These are phyloP conservation scores for Hypocryptadius cinnamomeus DNA, from an alignment of 2,113 vertebrate species.

Conservation along the genomic window DNA sequence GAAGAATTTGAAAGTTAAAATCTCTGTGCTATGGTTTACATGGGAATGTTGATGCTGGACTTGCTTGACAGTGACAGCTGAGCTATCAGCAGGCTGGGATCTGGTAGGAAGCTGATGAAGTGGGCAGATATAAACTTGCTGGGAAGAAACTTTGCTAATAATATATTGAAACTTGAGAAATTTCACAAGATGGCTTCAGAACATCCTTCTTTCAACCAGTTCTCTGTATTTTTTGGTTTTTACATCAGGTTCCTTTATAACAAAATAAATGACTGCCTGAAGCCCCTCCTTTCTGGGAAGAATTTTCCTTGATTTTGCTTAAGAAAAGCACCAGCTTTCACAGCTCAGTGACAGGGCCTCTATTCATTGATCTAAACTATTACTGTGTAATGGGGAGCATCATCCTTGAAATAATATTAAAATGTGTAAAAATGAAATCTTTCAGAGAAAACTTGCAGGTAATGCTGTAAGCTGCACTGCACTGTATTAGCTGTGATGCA, in stretches of 20 bases:
- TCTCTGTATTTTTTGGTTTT: background rate
- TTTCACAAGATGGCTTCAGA: background rate
- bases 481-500: background rate
- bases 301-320: background rate
- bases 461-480: background rate
- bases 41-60: background rate
- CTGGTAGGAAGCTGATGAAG: background rate
- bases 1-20: background rate
- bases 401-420: background rate
- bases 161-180: background rate
- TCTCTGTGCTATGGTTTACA: background rate
- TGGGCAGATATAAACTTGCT: background rate
- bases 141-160: background rate
- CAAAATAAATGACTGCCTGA: background rate
- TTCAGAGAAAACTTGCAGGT: background rate
- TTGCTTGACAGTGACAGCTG: background rate
- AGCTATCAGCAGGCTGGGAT: background rate
- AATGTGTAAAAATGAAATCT: background rate
- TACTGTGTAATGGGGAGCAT: background rate
- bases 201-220: background rate
- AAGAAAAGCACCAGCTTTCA: background rate
- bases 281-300: background rate
- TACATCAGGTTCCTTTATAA: background rate
- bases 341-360: background rate
- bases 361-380: background rate